A percentile compares a stretch with the other conserved stretches of the same genome.
These are phyloP conservation scores for Acrossocheilus wenchowensis DNA, from an alignment of 2,797 vertebrate genomes.

Conservation along the genomic window DNA sequence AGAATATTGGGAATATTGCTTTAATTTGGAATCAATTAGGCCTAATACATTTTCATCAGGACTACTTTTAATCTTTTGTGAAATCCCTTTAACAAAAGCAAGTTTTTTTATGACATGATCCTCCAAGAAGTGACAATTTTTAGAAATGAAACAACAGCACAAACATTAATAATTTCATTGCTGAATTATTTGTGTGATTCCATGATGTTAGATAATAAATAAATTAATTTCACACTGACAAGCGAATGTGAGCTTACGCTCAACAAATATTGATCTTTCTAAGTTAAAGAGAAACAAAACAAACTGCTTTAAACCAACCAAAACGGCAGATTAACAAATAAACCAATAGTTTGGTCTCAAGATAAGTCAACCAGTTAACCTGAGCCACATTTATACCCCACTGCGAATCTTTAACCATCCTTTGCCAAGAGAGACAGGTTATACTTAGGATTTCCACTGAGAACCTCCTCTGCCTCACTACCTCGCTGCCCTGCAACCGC, in stretches of 20 bases:
- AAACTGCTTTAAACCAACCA: neutral
- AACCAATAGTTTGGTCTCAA: neutral
- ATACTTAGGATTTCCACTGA: slow-evolving; percentile 71
- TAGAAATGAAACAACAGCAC: neutral
- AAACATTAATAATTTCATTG: neutral
- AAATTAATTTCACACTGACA: neutral
- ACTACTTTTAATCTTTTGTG: neutral
- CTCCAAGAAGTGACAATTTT: neutral
- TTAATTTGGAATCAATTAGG: no score
- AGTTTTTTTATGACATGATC: neutral
- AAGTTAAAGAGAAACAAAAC: neutral
- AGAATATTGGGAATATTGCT: no score
- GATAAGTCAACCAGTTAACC: slow-evolving; percentile 55
- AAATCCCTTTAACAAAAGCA: neutral
- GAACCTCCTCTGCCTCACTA: slow-evolving; percentile 64
- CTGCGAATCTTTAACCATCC: slow-evolving; percentile 69
- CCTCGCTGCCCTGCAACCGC: slow-evolving; percentile 73
- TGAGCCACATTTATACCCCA: slow-evolving; percentile 64
- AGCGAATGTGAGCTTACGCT: neutral
- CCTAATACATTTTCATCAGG: neutral
- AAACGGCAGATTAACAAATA: slow-evolving; percentile 4
- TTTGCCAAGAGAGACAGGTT: slow-evolving; percentile 64
- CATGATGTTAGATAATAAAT: neutral
- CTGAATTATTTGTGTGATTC: neutral
- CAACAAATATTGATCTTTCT: neutral